Percentiles rank a stretch among this genome's conserved stretches.
These are phyloP conservation scores for Apoda limacodes DNA, from an alignment of 2,888 invertebrate species.

Conservation along the genomic window DNA sequence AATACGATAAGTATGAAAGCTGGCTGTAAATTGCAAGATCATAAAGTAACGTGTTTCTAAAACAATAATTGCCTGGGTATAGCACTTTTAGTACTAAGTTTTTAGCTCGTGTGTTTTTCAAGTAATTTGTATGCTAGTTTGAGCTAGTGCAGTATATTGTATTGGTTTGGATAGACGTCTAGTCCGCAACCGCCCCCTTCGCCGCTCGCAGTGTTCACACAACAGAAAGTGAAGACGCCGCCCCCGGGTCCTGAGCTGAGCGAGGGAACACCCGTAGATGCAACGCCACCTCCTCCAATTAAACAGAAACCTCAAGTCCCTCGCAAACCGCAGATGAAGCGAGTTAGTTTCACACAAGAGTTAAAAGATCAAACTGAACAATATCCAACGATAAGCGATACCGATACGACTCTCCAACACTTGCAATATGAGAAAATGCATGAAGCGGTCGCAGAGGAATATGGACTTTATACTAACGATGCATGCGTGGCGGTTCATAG, in stretches of 20 bases:
- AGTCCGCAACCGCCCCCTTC: slow-evolving; percentile 47
- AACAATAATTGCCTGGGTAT: too few relatives aligned
- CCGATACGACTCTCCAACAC: slow-evolving; percentile 28
- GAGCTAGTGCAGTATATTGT: slow-evolving; percentile 44
- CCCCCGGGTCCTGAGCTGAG: slow-evolving; percentile 19
- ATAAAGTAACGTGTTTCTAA: too few relatives aligned
- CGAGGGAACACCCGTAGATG: slow-evolving; percentile 23
- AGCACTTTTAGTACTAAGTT: too few relatives aligned
- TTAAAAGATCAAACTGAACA: slow-evolving; percentile 33
- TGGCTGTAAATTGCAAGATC: too few relatives aligned
- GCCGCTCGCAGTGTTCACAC: slow-evolving; percentile 50
- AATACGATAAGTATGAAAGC: too few relatives aligned
- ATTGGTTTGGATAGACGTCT: slow-evolving; percentile 64
- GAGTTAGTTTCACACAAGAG: slow-evolving; percentile 64
- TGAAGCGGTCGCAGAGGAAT: slow-evolving; percentile 37
- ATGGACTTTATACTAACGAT: slow-evolving; percentile 50
- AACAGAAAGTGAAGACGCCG: slow-evolving; percentile 41
- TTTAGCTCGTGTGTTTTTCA: too few relatives aligned
- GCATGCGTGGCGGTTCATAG: slow-evolving; percentile 49
- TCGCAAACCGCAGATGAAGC: slow-evolving; percentile 58
- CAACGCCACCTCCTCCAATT: slow-evolving; percentile 31
- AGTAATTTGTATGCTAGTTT: too few relatives aligned
- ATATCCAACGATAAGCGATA: slow-evolving; percentile 32
- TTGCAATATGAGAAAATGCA: slow-evolving; percentile 41
- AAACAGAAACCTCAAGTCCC: slow-evolving; percentile 61